Base-by-base conservation (phyloP, 2,797 vertebrate species). In the Gila robusta region DNA sequence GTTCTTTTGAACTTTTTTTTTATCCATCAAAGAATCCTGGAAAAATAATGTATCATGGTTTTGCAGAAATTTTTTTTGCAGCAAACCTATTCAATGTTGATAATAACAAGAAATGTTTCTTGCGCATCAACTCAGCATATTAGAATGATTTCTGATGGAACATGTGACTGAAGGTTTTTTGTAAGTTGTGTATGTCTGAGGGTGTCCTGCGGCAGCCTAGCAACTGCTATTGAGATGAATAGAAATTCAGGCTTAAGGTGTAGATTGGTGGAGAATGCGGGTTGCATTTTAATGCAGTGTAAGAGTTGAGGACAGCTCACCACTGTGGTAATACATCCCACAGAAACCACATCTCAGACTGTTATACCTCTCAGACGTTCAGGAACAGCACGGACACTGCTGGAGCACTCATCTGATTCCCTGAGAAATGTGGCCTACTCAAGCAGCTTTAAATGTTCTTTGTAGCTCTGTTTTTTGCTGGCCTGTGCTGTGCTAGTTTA, bases 301-400 rank as follows among this genome's bases (percentile, higher is more conserved):
- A 19, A 84, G 35, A 69, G 62, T 77, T 77, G 44, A 77, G 73
- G 82, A 69, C 62, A 78, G 11, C 44, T 23, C 62, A 69, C 37
- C 19, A 16, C 14, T 21, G 28, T 83, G 81, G 47, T 84, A 84
- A 84, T 84, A 84, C 78, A 84, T 84, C 82, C 82, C 82, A 78
- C 62, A 69, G 82, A 69, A 84, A 84, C 73, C 73, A 78, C 73
- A 84, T 84, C 62, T 84, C 82, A 69, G 23, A 52, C 73, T 26
- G n/a, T 77, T 39, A 54, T 62, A 56, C 44, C 72, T 77, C 41
- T 84, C 72, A 64, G n/a, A 52, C 2, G 35, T 72, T 49, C 72
- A 76, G 44, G 41, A 66, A 83, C 71, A 26, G 71, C 9, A 64
- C 23, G 59, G 84, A 32, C 77, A 81, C 69, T 86, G 69, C 69